Evolutionary conservation across 2,888 invertebrate genomes (phyloP), one percentile per base, ranked within the genome.

Genomic region (Acanthacorydalis orientalis): DNA sequence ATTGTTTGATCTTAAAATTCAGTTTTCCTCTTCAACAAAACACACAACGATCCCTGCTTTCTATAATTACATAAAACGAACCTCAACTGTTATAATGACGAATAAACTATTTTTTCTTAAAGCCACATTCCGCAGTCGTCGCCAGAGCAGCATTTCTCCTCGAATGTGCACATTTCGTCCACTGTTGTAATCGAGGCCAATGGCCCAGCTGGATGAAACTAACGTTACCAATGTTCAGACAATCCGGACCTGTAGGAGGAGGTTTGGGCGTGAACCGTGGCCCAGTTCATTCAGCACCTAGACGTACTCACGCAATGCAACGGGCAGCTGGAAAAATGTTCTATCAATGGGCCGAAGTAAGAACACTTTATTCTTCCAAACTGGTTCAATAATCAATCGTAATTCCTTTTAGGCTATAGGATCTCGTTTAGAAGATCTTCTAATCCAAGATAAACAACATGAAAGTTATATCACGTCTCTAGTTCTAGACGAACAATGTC

Each of bases 181-280:
- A 97, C 61, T 81, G 90, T 54, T 99, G 98, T 65, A 98, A 97
- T 64, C 89, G 90, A 61, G 96, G 96, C 0, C 91, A 93, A 56
- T 98, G 98, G 98, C 97, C 98, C 0, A 79, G 83, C 48, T 98
- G 98, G 96, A 87, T 96, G 77, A 92, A 92, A 65, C 78, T 89
- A 8, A 87, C 84, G 59, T 71, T 81, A 51, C 78, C 83, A 7
- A 76, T 83, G 59, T 83, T 81, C 60, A 71, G 85, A 42, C 79
- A 80, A 1, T 80, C 80, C 1, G 82, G 81, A 34, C 78, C 83
- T 31, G 56, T 74, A 50, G 62, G 63, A 47, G 56, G 63, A 15
- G 66, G 70, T 62, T 58, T 69, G 53, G 42, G 53, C 40, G 60
- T 63, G 53, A 56, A 65, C 57, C 55, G 70, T 57, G 58, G 65